phyloP scores from a whole-genome alignment of 2,797 vertebrate species.

The Buphagus erythrorhynchus region DNA sequence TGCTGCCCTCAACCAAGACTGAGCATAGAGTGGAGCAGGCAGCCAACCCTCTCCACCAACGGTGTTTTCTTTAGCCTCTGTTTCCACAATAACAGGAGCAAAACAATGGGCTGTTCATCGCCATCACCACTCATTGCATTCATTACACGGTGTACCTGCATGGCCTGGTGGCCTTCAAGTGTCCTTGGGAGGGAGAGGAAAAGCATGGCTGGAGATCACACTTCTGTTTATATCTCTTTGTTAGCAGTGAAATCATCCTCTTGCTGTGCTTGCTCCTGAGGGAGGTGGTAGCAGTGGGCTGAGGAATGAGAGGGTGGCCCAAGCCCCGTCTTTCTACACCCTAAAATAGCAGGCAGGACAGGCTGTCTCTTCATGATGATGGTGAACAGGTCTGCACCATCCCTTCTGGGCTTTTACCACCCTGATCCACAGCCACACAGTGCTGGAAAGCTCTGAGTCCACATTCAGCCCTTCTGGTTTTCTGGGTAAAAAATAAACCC shows the following conservation, averaged over 20 bases:
- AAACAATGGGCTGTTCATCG: background rate
- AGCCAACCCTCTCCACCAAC: background rate
- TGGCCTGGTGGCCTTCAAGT: background rate
- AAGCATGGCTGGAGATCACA: background rate
- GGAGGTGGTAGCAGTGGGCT: rapidly evolving
- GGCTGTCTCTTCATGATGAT: rapidly evolving
- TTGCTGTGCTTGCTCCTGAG: rapidly evolving
- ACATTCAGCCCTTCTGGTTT: background rate
- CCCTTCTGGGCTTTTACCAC: background rate
- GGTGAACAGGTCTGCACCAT: background rate
- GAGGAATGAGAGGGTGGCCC: background rate
- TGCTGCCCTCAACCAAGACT: background rate
- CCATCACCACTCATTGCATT: background rate
- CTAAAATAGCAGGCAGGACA: background rate
- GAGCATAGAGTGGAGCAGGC: rapidly evolving
- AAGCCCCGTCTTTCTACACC: background rate
- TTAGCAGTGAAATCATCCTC: background rate
- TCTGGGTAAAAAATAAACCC: background rate
- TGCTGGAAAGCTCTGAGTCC: background rate
- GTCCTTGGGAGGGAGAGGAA: background rate
- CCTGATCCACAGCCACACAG: background rate
- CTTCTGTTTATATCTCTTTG: background rate
- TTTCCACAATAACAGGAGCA: constrained; percentile 16
- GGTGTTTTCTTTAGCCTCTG: background rate
- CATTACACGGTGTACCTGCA: background rate